These are phyloP conservation scores for Chelonus formosanus DNA, from an alignment of 2,888 invertebrate species.

Conservation along the genomic window DNA sequence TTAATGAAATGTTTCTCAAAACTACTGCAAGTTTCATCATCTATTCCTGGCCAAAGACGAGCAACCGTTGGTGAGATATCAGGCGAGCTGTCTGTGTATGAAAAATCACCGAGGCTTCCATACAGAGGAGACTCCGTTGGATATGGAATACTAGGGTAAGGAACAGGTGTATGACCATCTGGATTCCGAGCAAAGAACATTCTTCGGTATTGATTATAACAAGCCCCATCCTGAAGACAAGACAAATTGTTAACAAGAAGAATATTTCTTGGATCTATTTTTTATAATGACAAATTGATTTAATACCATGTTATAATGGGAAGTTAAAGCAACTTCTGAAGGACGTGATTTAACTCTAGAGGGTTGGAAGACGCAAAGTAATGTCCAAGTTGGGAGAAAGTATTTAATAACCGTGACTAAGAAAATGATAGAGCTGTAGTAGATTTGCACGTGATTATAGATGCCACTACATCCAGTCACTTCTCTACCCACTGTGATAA, in stretches of 20 bases:
- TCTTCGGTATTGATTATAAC: conserved; percentile 53
- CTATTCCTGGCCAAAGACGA: conserved; percentile 47
- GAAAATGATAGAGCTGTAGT: conserved; percentile 51
- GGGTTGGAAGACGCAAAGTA: conserved; percentile 55
- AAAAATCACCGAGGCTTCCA: conserved; percentile 53
- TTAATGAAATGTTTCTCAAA: conserved; percentile 48
- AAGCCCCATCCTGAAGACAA: conserved; percentile 49
- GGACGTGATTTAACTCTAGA: conserved; percentile 52
- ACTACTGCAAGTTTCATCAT: conserved; percentile 41
- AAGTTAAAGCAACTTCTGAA: conserved; percentile 56
- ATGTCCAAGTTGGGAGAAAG: conserved; percentile 54
- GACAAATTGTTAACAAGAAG: too few relatives aligned
- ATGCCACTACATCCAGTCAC: conserved; percentile 60
- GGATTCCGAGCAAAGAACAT: conserved; percentile 51
- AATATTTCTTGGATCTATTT: neutral
- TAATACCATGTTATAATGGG: conserved; percentile 52
- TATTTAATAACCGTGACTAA: conserved; percentile 49
- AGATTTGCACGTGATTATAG: conserved; percentile 63
- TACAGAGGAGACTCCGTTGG: conserved; percentile 53
- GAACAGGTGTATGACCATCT: conserved; percentile 44
- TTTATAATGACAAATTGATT: neutral
- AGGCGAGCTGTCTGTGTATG: conserved; percentile 52
- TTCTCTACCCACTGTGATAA: conserved; percentile 57
- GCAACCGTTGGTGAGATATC: conserved; percentile 52
- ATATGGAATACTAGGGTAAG: conserved; percentile 50